A percentile compares a stretch with the other conserved stretches of the same genome.
These are phyloP conservation scores for Chondrosia reniformis DNA, from an alignment of 37 sponge, comb jelly and placozoan species.

Conservation along the genomic window DNA sequence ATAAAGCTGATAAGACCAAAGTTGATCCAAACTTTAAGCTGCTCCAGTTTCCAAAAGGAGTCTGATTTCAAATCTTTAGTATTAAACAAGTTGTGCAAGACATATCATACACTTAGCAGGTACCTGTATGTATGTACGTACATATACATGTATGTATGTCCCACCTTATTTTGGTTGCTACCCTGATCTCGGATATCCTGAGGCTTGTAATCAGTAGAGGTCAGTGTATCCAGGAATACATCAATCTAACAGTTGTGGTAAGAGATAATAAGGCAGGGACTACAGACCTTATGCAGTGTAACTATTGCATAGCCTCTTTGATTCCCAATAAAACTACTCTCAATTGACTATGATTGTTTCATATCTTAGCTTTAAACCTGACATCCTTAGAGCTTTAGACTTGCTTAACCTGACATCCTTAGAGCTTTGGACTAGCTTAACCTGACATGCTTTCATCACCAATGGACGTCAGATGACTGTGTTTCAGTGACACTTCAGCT, in stretches of 20 bases:
- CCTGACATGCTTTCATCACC: too few relatives aligned
- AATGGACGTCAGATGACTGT: too few relatives aligned
- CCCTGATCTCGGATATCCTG: background rate
- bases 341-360: too few relatives aligned
- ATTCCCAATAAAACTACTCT: too few relatives aligned
- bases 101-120: background rate
- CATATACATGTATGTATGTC: background rate
- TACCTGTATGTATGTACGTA: background rate
- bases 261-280: background rate
- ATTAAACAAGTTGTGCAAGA: background rate
- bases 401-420: too few relatives aligned
- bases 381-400: too few relatives aligned
- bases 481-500: background rate
- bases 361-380: too few relatives aligned
- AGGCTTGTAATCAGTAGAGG: slow-evolving; percentile 35
- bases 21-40: too few relatives aligned
- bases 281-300: too few relatives aligned
- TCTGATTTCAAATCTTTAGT: background rate
- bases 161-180: background rate
- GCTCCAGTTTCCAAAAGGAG: too few relatives aligned
- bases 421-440: too few relatives aligned
- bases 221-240: slow-evolving; percentile 69
- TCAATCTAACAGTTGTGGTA: background rate
- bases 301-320: too few relatives aligned
- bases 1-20: background rate